A percentile compares a stretch with the other conserved stretches of the same genome.
Evolutionary conservation across 1,140 invertebrate species (phyloP).

Genomic region (Manduca sexta): DNA sequence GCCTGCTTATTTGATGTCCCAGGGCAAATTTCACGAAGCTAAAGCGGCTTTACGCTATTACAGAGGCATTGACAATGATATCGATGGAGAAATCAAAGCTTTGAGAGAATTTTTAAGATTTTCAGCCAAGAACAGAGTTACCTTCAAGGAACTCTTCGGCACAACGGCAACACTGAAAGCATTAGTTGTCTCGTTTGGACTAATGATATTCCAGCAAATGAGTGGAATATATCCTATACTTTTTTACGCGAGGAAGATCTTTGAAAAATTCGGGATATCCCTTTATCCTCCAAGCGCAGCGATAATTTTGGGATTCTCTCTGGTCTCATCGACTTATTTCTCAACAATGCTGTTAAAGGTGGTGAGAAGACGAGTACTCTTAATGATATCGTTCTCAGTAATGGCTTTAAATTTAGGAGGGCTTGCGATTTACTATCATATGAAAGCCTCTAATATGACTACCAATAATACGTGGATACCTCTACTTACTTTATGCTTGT

Average conservation of each 20-base stretch:
- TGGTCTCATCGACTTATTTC: constrained; percentile 81
- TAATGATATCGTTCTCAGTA: constrained; percentile 76
- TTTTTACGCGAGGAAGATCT: constrained; percentile 83
- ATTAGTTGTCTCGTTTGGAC: constrained; percentile 70
- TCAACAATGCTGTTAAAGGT: constrained; percentile 82
- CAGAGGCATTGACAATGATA: constrained; percentile 79
- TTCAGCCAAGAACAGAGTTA: constrained; percentile 50
- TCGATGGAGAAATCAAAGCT: constrained; percentile 76
- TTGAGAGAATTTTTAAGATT: constrained; percentile 68
- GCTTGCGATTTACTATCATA: constrained; percentile 78
- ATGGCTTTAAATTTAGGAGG: constrained; percentile 77
- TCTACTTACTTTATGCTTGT: constrained; percentile 53
- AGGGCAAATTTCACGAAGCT: constrained; percentile 73
- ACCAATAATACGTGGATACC: constrained; percentile 53
- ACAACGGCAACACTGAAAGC: constrained; percentile 72
- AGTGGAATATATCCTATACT: constrained; percentile 87
- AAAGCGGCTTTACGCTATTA: constrained; percentile 78
- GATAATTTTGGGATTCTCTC: constrained; percentile 81
- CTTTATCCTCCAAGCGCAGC: constrained; percentile 69
- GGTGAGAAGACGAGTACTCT: constrained; percentile 80
- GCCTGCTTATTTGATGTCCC: constrained; percentile 75
- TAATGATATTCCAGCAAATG: constrained; percentile 90
- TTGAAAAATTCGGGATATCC: constrained; percentile 70
- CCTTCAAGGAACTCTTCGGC: constrained; percentile 59
- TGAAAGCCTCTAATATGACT: constrained; percentile 53